Base-by-base conservation (phyloP, 2,888 invertebrate genomes). In the Agrochola litura region DNA sequence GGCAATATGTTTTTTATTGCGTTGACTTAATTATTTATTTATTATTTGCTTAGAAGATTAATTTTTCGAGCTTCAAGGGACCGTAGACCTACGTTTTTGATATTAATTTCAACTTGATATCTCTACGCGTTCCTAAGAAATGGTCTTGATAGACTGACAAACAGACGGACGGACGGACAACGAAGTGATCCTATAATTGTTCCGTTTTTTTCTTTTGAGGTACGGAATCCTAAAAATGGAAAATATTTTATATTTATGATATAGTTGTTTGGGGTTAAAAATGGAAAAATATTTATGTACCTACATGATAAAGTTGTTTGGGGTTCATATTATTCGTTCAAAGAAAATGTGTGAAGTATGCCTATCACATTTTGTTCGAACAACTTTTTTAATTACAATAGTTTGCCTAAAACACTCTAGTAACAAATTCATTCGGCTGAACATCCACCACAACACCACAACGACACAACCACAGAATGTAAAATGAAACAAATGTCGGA, bases 401-500 rank as follows among this genome's bases (percentile, higher is more conserved):
- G 22, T 9, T 64, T 0, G 0, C 14, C 16, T 73, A 14, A 37
- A 65, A 30, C 0, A 64, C 5, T n/a, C 2, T 30, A 61, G 16
- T 49, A 37, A n/a, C 10, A n/a, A 14, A 49, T 69, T 72, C 6
- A 46, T 79, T 60, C 8, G 9, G 14, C 22, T 37, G 9, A 60
- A 67, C 70, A 68, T 56, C 22, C 22, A 56, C 61, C 30, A 65
- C 19, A 43, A 76, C 25, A 66, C 46, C 52, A 63, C 54, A 66
- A 72, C 19, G 25, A 74, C 58, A 83, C 54, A 58, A 76, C 68
- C 43, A 37, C 73, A 77, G 65, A 82, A 79, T 81, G 79, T 58
- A 84, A 80, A 81, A 84, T 49, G 65, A 79, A 83, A 82, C 72
- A 82, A 84, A 77, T 70, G 58, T 82, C 73, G 60, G 69, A 73